A percentile compares a stretch with the other conserved stretches of the same genome.
phyloP scores from a whole-genome alignment of 2,113 vertebrate species.

The Antidorcas marsupialis region DNA sequence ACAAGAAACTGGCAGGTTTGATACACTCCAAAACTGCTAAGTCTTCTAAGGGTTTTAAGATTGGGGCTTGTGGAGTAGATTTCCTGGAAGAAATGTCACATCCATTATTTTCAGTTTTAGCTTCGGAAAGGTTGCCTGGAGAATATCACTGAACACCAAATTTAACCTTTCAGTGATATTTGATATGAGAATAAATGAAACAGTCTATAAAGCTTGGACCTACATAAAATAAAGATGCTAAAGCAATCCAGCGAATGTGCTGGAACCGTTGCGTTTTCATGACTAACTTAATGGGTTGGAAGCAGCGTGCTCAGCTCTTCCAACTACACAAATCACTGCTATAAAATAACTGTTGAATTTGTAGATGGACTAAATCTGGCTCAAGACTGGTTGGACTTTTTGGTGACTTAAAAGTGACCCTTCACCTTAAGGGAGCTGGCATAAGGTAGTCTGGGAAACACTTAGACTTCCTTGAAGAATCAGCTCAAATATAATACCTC shows the following conservation, averaged over 20 bases:
- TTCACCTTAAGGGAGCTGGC: background rate
- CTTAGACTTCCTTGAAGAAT: background rate
- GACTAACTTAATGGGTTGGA: background rate
- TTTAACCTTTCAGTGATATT: conserved; percentile 51
- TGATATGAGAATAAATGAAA: conserved; percentile 58
- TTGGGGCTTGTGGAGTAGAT: background rate
- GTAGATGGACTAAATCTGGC: background rate
- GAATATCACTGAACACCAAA: conserved; percentile 66
- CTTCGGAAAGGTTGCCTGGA: conserved; percentile 54
- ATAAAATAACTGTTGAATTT: background rate
- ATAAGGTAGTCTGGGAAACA: background rate
- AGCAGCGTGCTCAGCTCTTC: background rate
- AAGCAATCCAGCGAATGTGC: conserved; percentile 47
- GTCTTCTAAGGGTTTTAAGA: background rate
- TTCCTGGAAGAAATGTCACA: conserved; percentile 58
- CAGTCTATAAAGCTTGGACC: conserved; percentile 12
- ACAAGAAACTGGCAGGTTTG: background rate
- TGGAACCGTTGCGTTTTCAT: background rate
- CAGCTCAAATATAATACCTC: background rate
- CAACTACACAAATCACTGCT: background rate
- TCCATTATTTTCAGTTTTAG: conserved; percentile 47
- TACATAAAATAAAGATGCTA: conserved; percentile 51
- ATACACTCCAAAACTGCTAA: background rate
- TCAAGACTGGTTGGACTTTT: background rate
- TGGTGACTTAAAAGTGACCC: background rate